These are phyloP conservation scores for Vireo altiloquus DNA, from an alignment of 2,113 vertebrate genomes.

Conservation along the genomic window DNA sequence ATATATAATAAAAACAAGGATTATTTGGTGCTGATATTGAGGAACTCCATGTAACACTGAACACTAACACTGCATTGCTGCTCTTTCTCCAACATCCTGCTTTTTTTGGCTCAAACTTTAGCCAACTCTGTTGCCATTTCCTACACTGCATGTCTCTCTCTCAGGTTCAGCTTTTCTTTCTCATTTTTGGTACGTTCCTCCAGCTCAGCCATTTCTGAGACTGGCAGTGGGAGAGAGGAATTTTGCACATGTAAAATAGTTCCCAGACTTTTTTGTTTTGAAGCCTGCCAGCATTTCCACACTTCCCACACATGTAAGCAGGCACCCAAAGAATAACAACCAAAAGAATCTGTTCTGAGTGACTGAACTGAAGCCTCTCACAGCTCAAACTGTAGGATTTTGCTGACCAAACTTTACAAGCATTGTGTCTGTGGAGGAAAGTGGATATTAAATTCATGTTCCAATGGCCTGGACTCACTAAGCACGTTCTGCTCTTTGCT, in stretches of 20 bases:
- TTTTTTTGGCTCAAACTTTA: not conserved
- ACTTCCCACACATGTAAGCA: conserved; percentile 53
- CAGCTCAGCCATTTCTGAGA: conserved; percentile 13
- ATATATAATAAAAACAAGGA: not conserved
- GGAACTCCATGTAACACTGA: not conserved
- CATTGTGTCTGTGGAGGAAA: not conserved
- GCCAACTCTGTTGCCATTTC: not conserved
- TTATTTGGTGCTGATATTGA: not conserved
- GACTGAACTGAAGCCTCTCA: not conserved
- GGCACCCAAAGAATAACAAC: conserved; percentile 14
- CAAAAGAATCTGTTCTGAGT: conserved; percentile 14
- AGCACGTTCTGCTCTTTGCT: not conserved
- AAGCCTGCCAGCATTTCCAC: conserved; percentile 33
- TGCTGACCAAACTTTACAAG: not conserved
- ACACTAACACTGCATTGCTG: not conserved
- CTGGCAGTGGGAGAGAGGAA: not conserved
- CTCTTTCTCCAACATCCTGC: not conserved
- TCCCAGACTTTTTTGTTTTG: conserved; percentile 46
- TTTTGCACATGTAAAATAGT: conserved; percentile 29
- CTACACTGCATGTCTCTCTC: not conserved
- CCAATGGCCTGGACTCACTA: not conserved
- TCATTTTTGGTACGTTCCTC: not conserved
- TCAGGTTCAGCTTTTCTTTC: not conserved
- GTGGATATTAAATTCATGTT: not conserved
- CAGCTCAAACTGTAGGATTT: not conserved